phyloP scores from a whole-genome alignment of 1,140 invertebrate species.

The Melanaphis sacchari region DNA sequence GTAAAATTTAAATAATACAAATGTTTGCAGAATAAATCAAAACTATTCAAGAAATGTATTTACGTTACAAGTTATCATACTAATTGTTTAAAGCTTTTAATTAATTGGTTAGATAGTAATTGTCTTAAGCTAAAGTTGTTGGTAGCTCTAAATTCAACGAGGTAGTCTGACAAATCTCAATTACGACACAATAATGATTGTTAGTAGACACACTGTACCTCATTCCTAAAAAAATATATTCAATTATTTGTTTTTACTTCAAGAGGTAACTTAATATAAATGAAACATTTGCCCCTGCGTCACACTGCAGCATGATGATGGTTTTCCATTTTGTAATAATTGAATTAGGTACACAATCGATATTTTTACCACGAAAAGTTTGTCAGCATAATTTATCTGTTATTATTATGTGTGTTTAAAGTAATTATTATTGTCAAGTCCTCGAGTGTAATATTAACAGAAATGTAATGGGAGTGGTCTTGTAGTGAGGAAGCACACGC shows the following conservation, averaged over 20 bases:
- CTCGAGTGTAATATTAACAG: neutral
- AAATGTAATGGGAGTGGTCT: conserved; percentile 27
- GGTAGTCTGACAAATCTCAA: neutral
- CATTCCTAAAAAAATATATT: neutral
- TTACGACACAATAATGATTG: neutral
- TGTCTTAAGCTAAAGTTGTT: neutral
- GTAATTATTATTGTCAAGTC: conserved; percentile 29
- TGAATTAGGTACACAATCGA: conserved; percentile 1
- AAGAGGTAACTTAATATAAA: neutral
- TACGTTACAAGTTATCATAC: too few species aligned
- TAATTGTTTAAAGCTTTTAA: neutral
- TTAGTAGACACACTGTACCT: neutral
- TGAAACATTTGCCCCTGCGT: too few species aligned
- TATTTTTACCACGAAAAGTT: conserved; percentile 18
- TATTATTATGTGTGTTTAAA: neutral
- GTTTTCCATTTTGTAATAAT: neutral
- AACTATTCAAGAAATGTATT: too few species aligned
- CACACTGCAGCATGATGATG: too few species aligned
- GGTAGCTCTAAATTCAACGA: neutral
- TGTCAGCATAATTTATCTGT: neutral
- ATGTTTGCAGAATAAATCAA: too few species aligned
- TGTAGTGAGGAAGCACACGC: neutral
- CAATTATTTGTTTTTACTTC: neutral
- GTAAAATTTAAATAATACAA: neutral
- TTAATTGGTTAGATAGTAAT: neutral